Percentiles rank a stretch among this genome's conserved stretches.
These are phyloP conservation scores for Dicerorhinus sumatrensis DNA, from an alignment of 2,113 vertebrate genomes.

Conservation along the genomic window DNA sequence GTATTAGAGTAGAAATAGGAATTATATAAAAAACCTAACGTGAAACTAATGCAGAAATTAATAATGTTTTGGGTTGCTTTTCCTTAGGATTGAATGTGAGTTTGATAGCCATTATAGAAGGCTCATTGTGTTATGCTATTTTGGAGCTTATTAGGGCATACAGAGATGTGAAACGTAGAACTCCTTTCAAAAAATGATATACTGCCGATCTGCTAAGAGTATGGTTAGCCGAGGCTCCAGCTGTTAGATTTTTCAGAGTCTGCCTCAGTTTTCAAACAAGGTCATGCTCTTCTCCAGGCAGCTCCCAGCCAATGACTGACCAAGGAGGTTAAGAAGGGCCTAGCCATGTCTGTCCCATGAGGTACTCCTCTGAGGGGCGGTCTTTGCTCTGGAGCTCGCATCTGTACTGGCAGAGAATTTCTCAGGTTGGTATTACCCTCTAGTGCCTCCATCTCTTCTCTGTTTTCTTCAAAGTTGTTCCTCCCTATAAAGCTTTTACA, in stretches of 20 bases:
- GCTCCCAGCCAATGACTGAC: background rate
- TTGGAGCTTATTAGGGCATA: background rate
- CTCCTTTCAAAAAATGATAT: background rate
- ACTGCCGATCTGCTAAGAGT: background rate
- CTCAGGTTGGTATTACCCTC: background rate
- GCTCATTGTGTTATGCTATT: background rate
- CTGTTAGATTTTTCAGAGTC: background rate
- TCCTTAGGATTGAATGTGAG: background rate
- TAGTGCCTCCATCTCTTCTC: background rate
- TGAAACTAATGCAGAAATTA: background rate
- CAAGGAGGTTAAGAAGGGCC: background rate
- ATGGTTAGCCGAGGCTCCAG: background rate
- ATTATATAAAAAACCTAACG: background rate
- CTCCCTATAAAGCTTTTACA: background rate
- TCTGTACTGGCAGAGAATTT: too few species aligned
- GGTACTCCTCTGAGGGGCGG: accelerated
- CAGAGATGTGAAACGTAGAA: background rate
- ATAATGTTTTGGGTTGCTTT: background rate
- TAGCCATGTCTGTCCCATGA: background rate
- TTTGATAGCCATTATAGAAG: background rate
- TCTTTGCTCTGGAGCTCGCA: background rate
- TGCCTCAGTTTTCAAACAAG: background rate
- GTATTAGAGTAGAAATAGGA: background rate
- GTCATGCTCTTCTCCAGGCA: background rate
- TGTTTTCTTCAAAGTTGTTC: background rate